Percentiles rank a stretch among this genome's conserved stretches.
Conservation (phyloP, 2,888 invertebrate species). For the Nomada flava region DNA sequence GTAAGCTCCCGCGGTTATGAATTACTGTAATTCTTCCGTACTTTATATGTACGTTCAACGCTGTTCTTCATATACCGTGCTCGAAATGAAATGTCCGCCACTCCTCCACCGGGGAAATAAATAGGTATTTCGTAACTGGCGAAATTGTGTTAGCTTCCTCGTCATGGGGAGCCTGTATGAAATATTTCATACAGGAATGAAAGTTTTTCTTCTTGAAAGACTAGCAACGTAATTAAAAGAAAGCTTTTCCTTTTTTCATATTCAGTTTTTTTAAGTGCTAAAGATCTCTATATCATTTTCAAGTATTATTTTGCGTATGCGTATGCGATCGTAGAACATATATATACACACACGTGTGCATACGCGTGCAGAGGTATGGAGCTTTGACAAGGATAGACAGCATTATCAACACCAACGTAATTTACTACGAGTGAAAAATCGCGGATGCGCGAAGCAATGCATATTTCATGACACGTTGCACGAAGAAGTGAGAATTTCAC, state of each 20-base stretch:
- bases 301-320: no score
- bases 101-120: background rate
- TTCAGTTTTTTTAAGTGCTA: no score
- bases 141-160: background rate
- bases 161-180: no score
- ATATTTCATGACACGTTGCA: constrained; percentile 75
- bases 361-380: no score
- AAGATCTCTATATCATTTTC: no score
- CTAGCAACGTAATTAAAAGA: no score
- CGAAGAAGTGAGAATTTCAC: constrained; percentile 71
- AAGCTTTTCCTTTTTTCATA: no score
- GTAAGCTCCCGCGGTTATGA: constrained; percentile 45
- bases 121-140: constrained; percentile 4
- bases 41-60: background rate
- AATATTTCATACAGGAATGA: no score
- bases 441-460: constrained; percentile 70
- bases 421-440: constrained; percentile 71
- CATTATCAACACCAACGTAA: constrained; percentile 3
- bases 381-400: background rate
- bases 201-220: no score
- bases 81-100: constrained; percentile 14
- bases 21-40: constrained; percentile 48
- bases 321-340: no score
- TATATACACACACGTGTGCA: no score
- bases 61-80: constrained; percentile 2